phyloP scores from a whole-genome alignment of 2,888 invertebrate genomes.

The Chironomus riparius region DNA sequence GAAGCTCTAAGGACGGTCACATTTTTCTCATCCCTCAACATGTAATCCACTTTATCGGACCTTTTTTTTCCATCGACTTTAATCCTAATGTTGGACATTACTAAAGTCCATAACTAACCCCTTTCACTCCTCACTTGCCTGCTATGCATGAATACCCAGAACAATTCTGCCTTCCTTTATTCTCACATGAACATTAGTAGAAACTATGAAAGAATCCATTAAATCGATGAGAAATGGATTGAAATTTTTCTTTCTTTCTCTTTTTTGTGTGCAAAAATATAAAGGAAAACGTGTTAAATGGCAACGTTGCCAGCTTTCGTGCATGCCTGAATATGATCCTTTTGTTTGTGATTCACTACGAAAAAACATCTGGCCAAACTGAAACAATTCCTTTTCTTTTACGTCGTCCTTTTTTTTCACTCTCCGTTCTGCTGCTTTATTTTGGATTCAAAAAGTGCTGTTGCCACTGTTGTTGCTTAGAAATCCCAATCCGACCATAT shows the following conservation, averaged over 20 bases:
- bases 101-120: slow-evolving; percentile 8
- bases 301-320: neutral
- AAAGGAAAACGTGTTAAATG: neutral
- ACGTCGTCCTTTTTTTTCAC: neutral
- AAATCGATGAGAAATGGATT: slow-evolving; percentile 10
- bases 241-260: neutral
- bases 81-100: slow-evolving; percentile 2
- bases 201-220: neutral
- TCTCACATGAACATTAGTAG: neutral
- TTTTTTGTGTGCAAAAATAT: neutral
- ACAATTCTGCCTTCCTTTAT: neutral
- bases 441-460: too few relatives aligned
- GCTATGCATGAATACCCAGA: neutral
- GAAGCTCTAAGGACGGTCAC: too few relatives aligned
- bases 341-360: neutral
- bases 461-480: too few relatives aligned
- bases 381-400: neutral
- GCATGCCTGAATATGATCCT: neutral
- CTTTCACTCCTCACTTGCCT: neutral
- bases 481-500: neutral
- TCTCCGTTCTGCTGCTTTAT: neutral
- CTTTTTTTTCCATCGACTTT: neutral
- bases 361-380: neutral
- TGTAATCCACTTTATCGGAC: slow-evolving; percentile 6
- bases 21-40: neutral